A percentile compares a stretch with the other conserved stretches of the same genome.
These are phyloP conservation scores for Gymnogyps californianus DNA, from an alignment of 2,113 vertebrate species.

Conservation along the genomic window DNA sequence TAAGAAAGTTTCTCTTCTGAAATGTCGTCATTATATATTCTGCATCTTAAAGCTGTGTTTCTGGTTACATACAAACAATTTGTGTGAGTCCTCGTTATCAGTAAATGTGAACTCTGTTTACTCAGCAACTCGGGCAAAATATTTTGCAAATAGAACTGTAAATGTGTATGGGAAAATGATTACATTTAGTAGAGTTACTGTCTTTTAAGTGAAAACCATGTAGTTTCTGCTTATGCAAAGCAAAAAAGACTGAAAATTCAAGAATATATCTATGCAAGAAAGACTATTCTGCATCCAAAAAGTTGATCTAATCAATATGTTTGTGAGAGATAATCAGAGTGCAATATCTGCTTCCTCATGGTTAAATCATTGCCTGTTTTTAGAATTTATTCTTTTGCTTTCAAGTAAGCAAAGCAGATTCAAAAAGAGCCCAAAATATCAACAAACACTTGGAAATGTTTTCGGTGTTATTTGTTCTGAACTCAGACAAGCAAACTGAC, in stretches of 20 bases:
- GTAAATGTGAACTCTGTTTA: constrained; percentile 30
- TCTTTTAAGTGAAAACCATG: background rate
- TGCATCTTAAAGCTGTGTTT: background rate
- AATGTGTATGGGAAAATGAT: background rate
- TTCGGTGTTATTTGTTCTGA: background rate
- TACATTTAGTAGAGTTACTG: background rate
- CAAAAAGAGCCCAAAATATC: background rate
- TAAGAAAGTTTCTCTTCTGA: constrained; percentile 37
- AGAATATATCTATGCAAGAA: background rate
- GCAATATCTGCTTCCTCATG: background rate
- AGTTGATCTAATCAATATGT: background rate
- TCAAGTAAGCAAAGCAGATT: background rate
- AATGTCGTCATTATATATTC: background rate
- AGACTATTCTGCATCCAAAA: background rate
- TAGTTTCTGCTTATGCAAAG: background rate
- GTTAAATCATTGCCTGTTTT: background rate
- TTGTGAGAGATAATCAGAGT: background rate
- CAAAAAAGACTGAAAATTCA: constrained; percentile 12
- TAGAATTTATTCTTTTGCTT: background rate
- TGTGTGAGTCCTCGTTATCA: background rate
- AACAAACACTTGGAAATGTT: background rate
- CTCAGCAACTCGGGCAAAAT: background rate
- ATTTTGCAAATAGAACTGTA: background rate
- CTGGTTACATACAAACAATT: background rate
- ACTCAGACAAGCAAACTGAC: background rate